Evolutionary conservation across 2,797 vertebrate genomes (phyloP).

Genomic region (Oryzias dopingdopingensis): DNA sequence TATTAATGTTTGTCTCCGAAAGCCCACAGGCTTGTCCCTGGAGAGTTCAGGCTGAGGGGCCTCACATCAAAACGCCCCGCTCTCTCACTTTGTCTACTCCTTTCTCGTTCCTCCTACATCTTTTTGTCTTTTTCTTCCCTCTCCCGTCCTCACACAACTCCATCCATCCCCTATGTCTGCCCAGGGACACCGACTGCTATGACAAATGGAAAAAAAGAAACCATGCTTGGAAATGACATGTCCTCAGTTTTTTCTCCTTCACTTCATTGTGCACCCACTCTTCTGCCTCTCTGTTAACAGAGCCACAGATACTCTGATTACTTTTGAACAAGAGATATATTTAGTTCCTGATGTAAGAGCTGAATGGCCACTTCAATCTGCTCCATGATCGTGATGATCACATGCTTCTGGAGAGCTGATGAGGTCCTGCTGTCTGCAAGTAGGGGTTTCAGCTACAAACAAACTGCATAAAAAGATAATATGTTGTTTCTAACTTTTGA

Average conservation of each 20-base stretch:
- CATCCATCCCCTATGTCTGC: constrained; percentile 19
- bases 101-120: constrained; percentile 20
- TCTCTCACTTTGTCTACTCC: constrained; percentile 18
- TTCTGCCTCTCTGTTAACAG: no score
- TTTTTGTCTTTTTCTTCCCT: constrained; percentile 16
- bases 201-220: constrained; percentile 33
- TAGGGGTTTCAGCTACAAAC: no score
- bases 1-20: constrained; percentile 81
- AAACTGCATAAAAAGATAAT: no score
- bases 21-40: constrained; percentile 57
- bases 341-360: no score
- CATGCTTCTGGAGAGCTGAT: no score
- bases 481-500: no score
- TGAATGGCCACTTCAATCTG: no score
- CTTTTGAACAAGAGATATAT: no score
- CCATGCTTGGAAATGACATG: constrained; percentile 24
- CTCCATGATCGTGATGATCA: no score
- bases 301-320: no score
- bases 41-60: constrained; percentile 49
- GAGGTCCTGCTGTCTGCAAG: no score
- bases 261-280: no score
- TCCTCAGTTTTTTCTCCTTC: constrained; percentile 37
- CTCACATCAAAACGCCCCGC: constrained; percentile 43
- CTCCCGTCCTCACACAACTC: constrained; percentile 14
- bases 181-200: constrained; percentile 25